Conservation (phyloP, 1,140 invertebrate genomes). For the Solenopsis invicta region DNA sequence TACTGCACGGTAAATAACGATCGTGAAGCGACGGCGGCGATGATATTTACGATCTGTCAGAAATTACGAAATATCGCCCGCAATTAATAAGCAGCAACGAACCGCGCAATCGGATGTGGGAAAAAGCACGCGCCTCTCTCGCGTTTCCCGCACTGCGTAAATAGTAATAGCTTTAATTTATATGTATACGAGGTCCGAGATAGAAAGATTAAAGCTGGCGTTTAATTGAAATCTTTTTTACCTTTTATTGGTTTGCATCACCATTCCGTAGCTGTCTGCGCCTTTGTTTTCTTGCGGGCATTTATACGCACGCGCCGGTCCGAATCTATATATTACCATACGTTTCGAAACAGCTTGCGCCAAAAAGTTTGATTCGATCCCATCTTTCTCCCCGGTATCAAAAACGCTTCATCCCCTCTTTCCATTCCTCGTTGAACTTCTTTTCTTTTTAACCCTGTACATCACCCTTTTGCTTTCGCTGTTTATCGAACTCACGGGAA, state of each 20-base stretch:
- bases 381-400: neutral
- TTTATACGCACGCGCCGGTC: neutral
- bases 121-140: slow-evolving; percentile 15
- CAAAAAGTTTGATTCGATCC: neutral
- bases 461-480: slow-evolving; percentile 7
- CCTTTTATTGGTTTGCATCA: neutral
- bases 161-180: slow-evolving; percentile 1
- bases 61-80: slow-evolving; percentile 59
- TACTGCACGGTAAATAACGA: slow-evolving; percentile 71
- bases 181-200: slow-evolving; percentile 22
- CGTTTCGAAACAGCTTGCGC: slow-evolving; percentile 10
- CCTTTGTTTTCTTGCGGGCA: neutral
- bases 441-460: neutral
- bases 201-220: slow-evolving; percentile 10
- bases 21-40: slow-evolving; percentile 47
- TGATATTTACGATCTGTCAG: slow-evolving; percentile 65
- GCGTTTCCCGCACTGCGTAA: neutral
- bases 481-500: slow-evolving; percentile 50
- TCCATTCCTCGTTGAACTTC: neutral
- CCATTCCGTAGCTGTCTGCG: neutral
- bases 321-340: slow-evolving; percentile 31
- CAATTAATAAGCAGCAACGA: slow-evolving; percentile 75
- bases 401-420: neutral
- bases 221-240: slow-evolving; percentile 9
- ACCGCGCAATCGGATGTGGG: slow-evolving; percentile 52